Evolutionary conservation across 1,140 invertebrate species (phyloP).

Genomic region (Drosophila ambigua): DNA sequence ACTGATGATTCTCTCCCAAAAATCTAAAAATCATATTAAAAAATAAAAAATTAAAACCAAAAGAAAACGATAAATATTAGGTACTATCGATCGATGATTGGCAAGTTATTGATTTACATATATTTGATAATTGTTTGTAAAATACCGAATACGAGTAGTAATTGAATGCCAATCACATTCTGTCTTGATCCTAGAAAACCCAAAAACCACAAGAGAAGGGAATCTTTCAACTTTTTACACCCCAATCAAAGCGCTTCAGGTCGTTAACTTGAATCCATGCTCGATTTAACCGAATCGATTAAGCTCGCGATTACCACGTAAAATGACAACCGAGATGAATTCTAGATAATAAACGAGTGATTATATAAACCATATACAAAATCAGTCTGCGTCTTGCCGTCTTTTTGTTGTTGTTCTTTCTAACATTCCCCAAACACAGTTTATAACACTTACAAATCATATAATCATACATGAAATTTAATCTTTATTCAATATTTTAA

Average conservation of each 20-base stretch:
- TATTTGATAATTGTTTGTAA: conserved; percentile 35
- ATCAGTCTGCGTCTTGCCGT: too few relatives aligned
- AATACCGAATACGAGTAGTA: conserved; percentile 22
- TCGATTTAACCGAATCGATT: not conserved
- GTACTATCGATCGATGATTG: conserved; percentile 12
- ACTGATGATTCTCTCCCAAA: conserved; percentile 7
- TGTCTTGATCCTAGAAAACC: conserved; percentile 45
- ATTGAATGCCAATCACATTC: conserved; percentile 24
- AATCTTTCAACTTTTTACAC: conserved; percentile 73
- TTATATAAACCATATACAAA: conserved; percentile 65
- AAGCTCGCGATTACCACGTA: conserved; percentile 26
- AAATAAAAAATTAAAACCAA: conserved; percentile 40
- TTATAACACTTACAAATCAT: too few relatives aligned
- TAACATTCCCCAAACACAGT: too few relatives aligned
- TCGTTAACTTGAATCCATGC: too few relatives aligned
- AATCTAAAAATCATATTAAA: conserved; percentile 12
- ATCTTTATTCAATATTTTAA: too few relatives aligned
- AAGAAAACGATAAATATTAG: conserved; percentile 38
- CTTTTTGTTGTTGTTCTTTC: too few relatives aligned
- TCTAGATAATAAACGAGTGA: conserved; percentile 76
- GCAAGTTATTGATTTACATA: conserved; percentile 39
- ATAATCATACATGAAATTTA: too few relatives aligned
- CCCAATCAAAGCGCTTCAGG: conserved; percentile 48
- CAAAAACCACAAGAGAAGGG: conserved; percentile 4
- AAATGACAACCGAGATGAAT: conserved; percentile 31